Evolutionary conservation across 2,888 invertebrate species (phyloP).

Genomic region (Keiferia lycopersicella): DNA sequence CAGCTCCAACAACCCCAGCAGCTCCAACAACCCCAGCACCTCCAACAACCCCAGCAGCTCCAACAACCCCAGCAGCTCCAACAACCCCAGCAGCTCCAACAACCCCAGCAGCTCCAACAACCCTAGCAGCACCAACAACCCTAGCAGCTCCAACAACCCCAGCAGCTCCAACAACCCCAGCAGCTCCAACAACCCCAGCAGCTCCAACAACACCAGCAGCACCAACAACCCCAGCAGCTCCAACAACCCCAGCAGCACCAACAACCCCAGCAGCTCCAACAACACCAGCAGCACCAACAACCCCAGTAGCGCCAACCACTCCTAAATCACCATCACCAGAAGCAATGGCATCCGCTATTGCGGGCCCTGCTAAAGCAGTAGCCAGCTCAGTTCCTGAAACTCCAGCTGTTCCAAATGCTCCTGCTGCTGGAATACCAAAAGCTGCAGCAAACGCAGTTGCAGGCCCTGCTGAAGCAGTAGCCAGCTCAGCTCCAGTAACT

Average conservation of each 20-base stretch:
- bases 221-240: not conserved
- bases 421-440: not conserved
- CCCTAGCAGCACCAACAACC: not conserved
- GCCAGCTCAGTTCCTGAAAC: not conserved
- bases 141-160: not conserved
- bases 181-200: not conserved
- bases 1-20: not conserved
- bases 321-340: not conserved
- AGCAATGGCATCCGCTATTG: not conserved
- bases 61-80: not conserved
- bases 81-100: not conserved
- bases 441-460: not conserved
- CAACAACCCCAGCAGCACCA: not conserved
- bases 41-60: not conserved
- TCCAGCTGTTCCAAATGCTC: not conserved
- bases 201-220: not conserved
- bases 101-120: not conserved
- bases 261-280: not conserved
- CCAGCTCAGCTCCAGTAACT: not conserved
- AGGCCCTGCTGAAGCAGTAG: not conserved
- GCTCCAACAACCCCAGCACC: not conserved
- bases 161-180: not conserved
- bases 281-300: not conserved
- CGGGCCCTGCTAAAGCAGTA: not conserved
- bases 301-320: not conserved